A percentile compares a stretch with the other conserved stretches of the same genome.
phyloP scores from a whole-genome alignment of 1,140 invertebrate genomes.

The Campoletis sonorensis region DNA sequence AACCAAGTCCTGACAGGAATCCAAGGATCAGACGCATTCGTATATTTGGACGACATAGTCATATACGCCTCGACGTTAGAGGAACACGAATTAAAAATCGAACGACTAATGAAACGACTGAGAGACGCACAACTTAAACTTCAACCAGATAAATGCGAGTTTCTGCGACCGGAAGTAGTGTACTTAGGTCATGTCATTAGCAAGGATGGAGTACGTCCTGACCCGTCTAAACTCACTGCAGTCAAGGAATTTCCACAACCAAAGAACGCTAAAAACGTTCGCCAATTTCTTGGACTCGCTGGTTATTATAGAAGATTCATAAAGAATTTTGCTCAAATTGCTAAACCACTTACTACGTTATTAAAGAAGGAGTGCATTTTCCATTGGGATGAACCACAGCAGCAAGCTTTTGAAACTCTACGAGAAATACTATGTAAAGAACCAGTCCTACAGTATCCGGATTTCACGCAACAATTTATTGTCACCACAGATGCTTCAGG shows the following conservation, averaged over 20 bases:
- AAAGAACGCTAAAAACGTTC: too few species aligned
- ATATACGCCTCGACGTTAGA: not conserved
- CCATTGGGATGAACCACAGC: conserved; percentile 57
- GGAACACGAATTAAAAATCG: not conserved
- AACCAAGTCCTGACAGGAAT: not conserved
- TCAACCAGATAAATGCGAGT: not conserved
- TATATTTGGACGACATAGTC: not conserved
- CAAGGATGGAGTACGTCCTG: not conserved
- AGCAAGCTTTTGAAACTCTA: conserved; percentile 62
- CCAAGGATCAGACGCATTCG: not conserved
- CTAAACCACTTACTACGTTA: conserved; percentile 65
- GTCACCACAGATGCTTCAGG: conserved; percentile 63
- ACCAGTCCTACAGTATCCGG: conserved; percentile 58
- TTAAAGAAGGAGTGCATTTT: conserved; percentile 66
- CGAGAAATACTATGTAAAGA: conserved; percentile 38
- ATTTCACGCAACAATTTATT: conserved; percentile 61
- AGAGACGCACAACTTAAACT: not conserved
- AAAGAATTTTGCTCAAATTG: conserved; percentile 65
- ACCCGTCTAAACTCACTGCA: not conserved
- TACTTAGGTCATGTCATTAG: not conserved
- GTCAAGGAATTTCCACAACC: too few species aligned
- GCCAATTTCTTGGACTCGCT: too few species aligned
- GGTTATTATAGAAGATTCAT: too few species aligned
- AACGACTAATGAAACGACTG: not conserved
- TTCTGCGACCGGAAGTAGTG: not conserved